A percentile compares a stretch with the other conserved stretches of the same genome.
phyloP scores from a whole-genome alignment of 2,113 vertebrate genomes.

The Corythornis vintsioides region DNA sequence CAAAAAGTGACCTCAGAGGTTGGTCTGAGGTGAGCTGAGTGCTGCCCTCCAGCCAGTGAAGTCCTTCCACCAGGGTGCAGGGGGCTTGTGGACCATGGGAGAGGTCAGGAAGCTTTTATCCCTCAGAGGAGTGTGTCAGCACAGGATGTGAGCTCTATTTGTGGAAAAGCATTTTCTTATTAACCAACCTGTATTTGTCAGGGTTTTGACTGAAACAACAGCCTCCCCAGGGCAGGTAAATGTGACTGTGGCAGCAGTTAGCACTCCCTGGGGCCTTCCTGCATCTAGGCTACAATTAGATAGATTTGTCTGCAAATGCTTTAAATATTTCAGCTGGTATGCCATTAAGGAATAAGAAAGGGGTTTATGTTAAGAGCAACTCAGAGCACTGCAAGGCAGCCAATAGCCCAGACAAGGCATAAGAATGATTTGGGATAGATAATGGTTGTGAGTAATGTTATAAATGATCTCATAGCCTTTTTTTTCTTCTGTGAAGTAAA shows the following conservation, averaged over 20 bases:
- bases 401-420: conserved; percentile 57
- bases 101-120: neutral
- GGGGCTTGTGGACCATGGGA: rapidly evolving
- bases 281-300: conserved; percentile 55
- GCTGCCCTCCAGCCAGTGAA: neutral
- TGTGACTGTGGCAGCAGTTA: conserved; percentile 44
- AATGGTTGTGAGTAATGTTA: conserved; percentile 70
- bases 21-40: rapidly evolving
- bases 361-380: conserved; percentile 49
- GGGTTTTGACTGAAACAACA: conserved; percentile 48
- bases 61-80: neutral
- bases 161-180: conserved; percentile 26
- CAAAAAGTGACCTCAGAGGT: rapidly evolving
- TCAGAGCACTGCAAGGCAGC: conserved; percentile 51
- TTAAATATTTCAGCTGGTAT: conserved; percentile 66
- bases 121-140: neutral
- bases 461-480: conserved; percentile 65
- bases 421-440: conserved; percentile 68
- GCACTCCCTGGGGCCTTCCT: neutral
- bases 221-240: conserved; percentile 47
- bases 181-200: conserved; percentile 35
- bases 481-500: conserved; percentile 54
- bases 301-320: conserved; percentile 62
- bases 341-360: conserved; percentile 66
- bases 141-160: neutral